Conservation (phyloP, 2,797 vertebrate genomes). For the Ctenopoma kingsleyae region DNA sequence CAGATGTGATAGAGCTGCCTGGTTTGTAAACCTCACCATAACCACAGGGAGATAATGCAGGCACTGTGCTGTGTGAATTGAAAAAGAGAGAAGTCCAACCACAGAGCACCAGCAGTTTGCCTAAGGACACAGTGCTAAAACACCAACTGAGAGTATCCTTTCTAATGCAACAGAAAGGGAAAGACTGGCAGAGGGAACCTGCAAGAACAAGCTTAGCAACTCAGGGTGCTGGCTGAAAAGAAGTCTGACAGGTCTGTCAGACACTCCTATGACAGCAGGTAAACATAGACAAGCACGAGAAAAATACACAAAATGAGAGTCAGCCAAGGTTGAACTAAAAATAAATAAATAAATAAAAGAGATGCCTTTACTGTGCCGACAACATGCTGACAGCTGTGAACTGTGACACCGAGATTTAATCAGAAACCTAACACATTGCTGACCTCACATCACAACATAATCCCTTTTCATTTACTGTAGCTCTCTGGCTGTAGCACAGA, state of each 20-base stretch:
- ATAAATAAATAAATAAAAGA: conserved; percentile 1
- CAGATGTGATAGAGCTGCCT: conserved; percentile 35
- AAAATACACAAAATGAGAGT: neutral
- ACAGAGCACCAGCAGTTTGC: conserved; percentile 5
- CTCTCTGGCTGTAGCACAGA: conserved; percentile 22
- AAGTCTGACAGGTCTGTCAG: conserved; percentile 24
- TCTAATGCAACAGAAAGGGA: conserved; percentile 11
- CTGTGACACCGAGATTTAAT: conserved; percentile 42
- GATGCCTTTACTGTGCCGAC: conserved; percentile 1
- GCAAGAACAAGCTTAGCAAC: neutral
- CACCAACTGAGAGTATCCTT: conserved; percentile 4
- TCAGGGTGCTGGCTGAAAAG: conserved; percentile 19
- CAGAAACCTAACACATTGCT: conserved; percentile 26
- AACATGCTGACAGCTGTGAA: conserved; percentile 58
- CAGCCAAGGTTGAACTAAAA: neutral
- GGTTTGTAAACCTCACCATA: conserved; percentile 25
- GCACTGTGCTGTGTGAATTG: conserved; percentile 29
- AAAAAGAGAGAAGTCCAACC: conserved; percentile 30
- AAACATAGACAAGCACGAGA: conserved; percentile 23
- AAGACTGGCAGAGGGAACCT: neutral
- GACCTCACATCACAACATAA: conserved; percentile 40
- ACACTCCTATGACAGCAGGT: conserved; percentile 22
- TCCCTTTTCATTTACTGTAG: conserved; percentile 31
- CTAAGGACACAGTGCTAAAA: conserved; percentile 27
- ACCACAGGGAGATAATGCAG: conserved; percentile 21